A percentile compares a stretch with the other conserved stretches of the same genome.
Conservation (phyloP, 2,113 vertebrate species). For the Sus scrofa region T2T-Sscrofa CM000821.6:26384001-26384500, state of each 20-base stretch:
- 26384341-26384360: not conserved
- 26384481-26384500: fast-evolving
- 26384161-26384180: too few relatives aligned
- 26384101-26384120: not conserved
- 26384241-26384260: too few relatives aligned
- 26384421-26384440: not conserved
- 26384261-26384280: not conserved
- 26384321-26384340: constrained; percentile 51
- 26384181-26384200: fast-evolving
- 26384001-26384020: fast-evolving
- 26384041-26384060: not conserved
- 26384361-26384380: constrained; percentile 67
- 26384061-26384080: fast-evolving
- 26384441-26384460: constrained; percentile 58
- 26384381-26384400: constrained; percentile 52
- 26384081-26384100: not conserved
- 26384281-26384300: constrained; percentile 45
- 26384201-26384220: fast-evolving
- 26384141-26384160: fast-evolving
- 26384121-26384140: fast-evolving
- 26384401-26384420: constrained; percentile 55
- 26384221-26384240: not conserved
- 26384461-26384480: not conserved
- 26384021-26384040: fast-evolving
- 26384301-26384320: constrained; percentile 69